Base-by-base conservation (phyloP, 2,797 vertebrate genomes). In the Tamandua tetradactyla region DNA sequence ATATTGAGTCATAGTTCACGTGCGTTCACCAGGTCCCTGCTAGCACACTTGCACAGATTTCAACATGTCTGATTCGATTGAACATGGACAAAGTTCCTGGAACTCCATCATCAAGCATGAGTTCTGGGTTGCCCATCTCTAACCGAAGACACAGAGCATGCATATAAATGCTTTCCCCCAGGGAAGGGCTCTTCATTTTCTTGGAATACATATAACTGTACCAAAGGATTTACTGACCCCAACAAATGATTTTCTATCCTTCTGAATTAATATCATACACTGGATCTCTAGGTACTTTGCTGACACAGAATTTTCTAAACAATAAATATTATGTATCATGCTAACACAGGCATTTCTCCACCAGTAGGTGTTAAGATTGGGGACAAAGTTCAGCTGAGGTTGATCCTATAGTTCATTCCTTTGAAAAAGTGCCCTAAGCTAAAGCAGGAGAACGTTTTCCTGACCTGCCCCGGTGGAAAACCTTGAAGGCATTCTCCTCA, bases 221-320 rank as follows among this genome's bases (percentile, higher is more conserved):
- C 71, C 32, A 87, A 81, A 94, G 49, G 52, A 86, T 88, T 74
- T 76, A 93, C 64, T 78, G 64, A 79, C 76, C 81, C 37, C 30
- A 82, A 37, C 66, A 93, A 93, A 93, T 92, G 87, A 96, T 93
- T 95, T 95, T 72, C 88, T 87, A 85, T 86, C 95, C 27, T 92
- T 88, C 12, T 35, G 72, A 78, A 95, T 95, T 62, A 95, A 72
- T 71, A 92, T 57, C 62, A 64, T 57, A 89, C 57, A 32, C 80
- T 61, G 47, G 37, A 47, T 91, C 44, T 95, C 75, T 18, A 94
- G 59, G 87, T 59, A 88, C 62, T 74, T 72, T 85, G 64, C 81
- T 69, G 90, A 89, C 88, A 85, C 37, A 30, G 87, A 68, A 80
- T 66, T 95, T 93, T 93, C 94, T 71, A 55, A 82, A 62, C 59